Evolutionary conservation across 2,113 vertebrate species (phyloP), one percentile per base, ranked within the genome.

Genomic region (Gymnobelideus leadbeateri): DNA sequence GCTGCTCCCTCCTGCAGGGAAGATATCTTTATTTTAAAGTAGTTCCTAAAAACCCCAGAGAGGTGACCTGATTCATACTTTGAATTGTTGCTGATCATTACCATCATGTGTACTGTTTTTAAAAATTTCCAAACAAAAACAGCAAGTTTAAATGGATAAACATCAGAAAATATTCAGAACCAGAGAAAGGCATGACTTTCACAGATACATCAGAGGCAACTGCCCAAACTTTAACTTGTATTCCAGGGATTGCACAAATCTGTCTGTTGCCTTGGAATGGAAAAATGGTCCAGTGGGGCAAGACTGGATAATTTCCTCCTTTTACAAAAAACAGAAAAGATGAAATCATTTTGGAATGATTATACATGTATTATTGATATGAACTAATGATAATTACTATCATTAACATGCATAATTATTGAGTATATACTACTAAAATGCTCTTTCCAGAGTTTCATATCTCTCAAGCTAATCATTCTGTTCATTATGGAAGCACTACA

Each of bases 381-480:
- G 50, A 25, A 47, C 51, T 91, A 94, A 61, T 47, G 55, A 77
- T 77, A 77, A 91, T 91, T 50, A 52, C 49, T 77, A 24, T 94
- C 55, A 91, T 91, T 90, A 91, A 46, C 37, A 47, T 46, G 57
- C 26, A 37, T 91, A 94, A 51, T 94, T 91, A 51, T 77, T 52
- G 55, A 77, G 16, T 91, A 43, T 25, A 68, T 46, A 51, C 25
- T 77, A 52, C 37, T 52, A 28, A 77, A 31, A n/a, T 57, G 21
- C 46, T 93, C 89, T 43, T 57, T 68, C n/a, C 26, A 52, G 49
- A 28, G 50, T 91, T 77, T 91, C 55, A 91, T 51, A 16, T 31
- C 31, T n/a, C 31, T 23, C 26, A 49, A n/a, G 43, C 43, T 92
- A 57, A 92, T 92, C 16, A 51, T 77, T 92, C 55, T 37, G 49